phyloP scores from a whole-genome alignment of 2,888 invertebrate species.

The Girardia tigrina region DNA sequence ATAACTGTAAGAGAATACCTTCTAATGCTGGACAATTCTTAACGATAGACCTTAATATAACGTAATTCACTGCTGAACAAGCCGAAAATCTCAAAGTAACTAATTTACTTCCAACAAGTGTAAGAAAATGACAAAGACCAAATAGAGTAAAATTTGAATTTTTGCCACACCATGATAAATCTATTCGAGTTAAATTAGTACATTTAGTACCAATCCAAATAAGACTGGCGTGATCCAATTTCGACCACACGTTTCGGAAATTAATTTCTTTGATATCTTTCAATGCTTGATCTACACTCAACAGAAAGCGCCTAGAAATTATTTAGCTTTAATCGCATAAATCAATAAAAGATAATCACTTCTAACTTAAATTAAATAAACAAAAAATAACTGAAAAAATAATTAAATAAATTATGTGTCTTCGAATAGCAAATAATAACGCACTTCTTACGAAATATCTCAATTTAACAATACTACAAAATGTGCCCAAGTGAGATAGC shows the following conservation, averaged over 20 bases:
- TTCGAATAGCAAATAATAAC: no score
- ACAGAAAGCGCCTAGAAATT: neutral
- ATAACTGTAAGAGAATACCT: neutral
- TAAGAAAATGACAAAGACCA: slow-evolving; percentile 11
- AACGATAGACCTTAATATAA: neutral
- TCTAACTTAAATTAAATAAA: no score
- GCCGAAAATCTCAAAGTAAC: neutral
- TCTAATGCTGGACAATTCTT: neutral
- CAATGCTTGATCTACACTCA: neutral
- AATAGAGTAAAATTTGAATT: slow-evolving; percentile 1
- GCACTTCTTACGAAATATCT: no score
- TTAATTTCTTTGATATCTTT: slow-evolving; percentile 2
- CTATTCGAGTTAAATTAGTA: neutral
- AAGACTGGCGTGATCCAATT: slow-evolving; percentile 5
- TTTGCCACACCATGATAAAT: slow-evolving; percentile 4
- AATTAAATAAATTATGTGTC: no score
- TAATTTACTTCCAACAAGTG: neutral
- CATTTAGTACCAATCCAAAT: neutral
- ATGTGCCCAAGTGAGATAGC: no score
- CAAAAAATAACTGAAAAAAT: no score
- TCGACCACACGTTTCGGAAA: slow-evolving; percentile 1
- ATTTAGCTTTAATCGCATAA: no score
- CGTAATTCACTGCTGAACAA: neutral
- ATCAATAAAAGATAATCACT: no score
- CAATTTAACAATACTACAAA: no score